Evolutionary conservation across 2,113 vertebrate genomes (phyloP), one percentile per base, ranked within the genome.

Genomic region (Mohoua ochrocephala): DNA sequence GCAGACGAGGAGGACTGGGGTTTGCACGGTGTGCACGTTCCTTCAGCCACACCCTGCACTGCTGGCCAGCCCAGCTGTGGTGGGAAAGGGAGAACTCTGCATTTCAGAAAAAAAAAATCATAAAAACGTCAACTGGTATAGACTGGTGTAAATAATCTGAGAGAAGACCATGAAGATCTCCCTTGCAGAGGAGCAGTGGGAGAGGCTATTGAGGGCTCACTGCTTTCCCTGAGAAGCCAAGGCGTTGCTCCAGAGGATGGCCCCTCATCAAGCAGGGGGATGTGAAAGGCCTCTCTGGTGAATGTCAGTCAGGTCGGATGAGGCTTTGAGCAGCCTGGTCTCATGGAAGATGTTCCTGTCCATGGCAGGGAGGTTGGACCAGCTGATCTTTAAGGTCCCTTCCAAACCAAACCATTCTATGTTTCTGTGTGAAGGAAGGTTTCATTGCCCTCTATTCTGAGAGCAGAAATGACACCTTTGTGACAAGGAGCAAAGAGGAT

Each of bases 21-120:
- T 87, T 42, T 65, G 39, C 21, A 35, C 0, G 3, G 37, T 4
- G 33, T 2, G 0, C 11, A 11, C 0, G 0, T 50, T 47, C 23
- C n/a, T 45, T 45, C 4, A 5, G 59, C 19, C 12, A 0, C 27
- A 45, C 27, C 44, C 49, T 73, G 49, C 5, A 3, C 41, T 2
- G 0, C 83, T 39, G 26, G 26, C 6, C 0, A 0, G 28, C 17
- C 20, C 6, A 3, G 33, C 75, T 67, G 17, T 1, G 4, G 11
- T 39, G 39, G 52, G 54, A 74, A 63, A 16, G 28, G 23, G 41
- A 50, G 10, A 70, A 11, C 11, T 60, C 53, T 75, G 28, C 15
- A 9, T 57, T 92, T 50, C 39, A 24, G 75, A 23, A 12, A 67
- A 27, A 71, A 85, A 78, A 44, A 6, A 52, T 9, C 22, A 60